These are phyloP conservation scores for Stictocephala bisonia DNA, from an alignment of 2,888 invertebrate genomes.

Conservation along the genomic window DNA sequence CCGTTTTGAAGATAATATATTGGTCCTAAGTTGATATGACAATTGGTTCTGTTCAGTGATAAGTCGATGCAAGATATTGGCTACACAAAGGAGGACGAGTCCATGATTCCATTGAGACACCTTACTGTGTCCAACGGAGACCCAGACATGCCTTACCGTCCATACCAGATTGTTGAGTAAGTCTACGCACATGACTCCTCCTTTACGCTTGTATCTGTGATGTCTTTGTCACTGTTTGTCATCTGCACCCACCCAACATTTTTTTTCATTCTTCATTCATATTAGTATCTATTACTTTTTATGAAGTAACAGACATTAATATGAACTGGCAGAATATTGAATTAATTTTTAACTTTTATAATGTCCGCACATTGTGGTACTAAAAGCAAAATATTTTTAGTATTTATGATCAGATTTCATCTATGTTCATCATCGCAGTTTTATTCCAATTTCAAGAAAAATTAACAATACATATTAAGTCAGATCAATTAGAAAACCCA, in stretches of 20 bases:
- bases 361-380: too few relatives aligned
- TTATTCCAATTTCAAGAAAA: too few relatives aligned
- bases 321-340: too few relatives aligned
- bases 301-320: too few relatives aligned
- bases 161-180: conserved; percentile 73
- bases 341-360: too few relatives aligned
- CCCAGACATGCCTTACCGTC: conserved; percentile 69
- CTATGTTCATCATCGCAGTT: too few relatives aligned
- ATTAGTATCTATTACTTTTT: neutral
- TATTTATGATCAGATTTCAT: too few relatives aligned
- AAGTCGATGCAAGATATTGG: conserved; percentile 61
- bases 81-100: conserved; percentile 71
- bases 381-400: too few relatives aligned
- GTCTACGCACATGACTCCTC: too few relatives aligned
- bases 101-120: conserved; percentile 78
- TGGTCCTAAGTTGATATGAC: neutral
- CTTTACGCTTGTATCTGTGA: neutral
- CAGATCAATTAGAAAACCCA: too few relatives aligned
- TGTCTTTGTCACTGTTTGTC: neutral
- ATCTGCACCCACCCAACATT: neutral
- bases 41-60: conserved; percentile 55
- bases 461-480: too few relatives aligned
- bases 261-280: neutral
- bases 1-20: too few relatives aligned
- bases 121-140: conserved; percentile 76